A percentile compares a stretch with the other conserved stretches of the same genome.
These are phyloP conservation scores for Hydrolagus colliei DNA, from an alignment of 2,797 vertebrate genomes.

Conservation along the genomic window DNA sequence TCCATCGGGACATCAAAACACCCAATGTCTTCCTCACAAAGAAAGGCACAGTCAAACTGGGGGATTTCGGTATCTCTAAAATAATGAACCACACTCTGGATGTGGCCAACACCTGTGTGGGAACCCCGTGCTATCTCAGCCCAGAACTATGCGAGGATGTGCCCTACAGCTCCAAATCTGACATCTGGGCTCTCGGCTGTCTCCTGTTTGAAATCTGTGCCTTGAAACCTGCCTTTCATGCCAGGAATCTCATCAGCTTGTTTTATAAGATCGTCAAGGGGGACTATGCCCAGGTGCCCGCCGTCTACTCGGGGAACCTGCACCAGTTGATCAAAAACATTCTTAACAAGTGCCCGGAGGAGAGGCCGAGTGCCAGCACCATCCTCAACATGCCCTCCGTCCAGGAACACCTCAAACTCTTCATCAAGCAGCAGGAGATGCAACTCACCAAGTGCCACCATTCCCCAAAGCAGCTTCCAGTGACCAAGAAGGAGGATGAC, in stretches of 20 bases:
- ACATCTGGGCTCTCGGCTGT: constrained; percentile 72
- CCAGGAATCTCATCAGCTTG: constrained; percentile 60
- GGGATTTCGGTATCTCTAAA: constrained; percentile 71
- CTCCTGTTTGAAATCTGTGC: constrained; percentile 63
- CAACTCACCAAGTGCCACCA: constrained; percentile 37
- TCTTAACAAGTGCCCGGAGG: constrained; percentile 54
- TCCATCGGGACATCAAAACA: constrained; percentile 70
- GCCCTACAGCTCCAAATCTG: constrained; percentile 67
- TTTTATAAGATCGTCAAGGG: constrained; percentile 64
- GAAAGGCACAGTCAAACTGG: constrained; percentile 58
- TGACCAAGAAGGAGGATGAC: neutral
- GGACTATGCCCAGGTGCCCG: constrained; percentile 48
- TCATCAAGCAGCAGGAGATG: constrained; percentile 42
- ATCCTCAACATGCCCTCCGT: constrained; percentile 50
- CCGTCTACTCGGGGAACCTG: constrained; percentile 51
- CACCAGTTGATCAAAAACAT: constrained; percentile 50
- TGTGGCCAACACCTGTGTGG: constrained; percentile 66
- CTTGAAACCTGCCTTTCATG: constrained; percentile 60
- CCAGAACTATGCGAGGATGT: constrained; percentile 68
- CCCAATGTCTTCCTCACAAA: constrained; percentile 69
- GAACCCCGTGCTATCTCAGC: constrained; percentile 68
- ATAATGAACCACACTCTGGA: constrained; percentile 59
- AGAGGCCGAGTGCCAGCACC: constrained; percentile 54
- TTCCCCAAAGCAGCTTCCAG: constrained; percentile 27
- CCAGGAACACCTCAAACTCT: constrained; percentile 49